Percentiles rank a stretch among this genome's conserved stretches.
Evolutionary conservation across 2,113 vertebrate species (phyloP).

Genomic region (Ceyx margarethae): DNA sequence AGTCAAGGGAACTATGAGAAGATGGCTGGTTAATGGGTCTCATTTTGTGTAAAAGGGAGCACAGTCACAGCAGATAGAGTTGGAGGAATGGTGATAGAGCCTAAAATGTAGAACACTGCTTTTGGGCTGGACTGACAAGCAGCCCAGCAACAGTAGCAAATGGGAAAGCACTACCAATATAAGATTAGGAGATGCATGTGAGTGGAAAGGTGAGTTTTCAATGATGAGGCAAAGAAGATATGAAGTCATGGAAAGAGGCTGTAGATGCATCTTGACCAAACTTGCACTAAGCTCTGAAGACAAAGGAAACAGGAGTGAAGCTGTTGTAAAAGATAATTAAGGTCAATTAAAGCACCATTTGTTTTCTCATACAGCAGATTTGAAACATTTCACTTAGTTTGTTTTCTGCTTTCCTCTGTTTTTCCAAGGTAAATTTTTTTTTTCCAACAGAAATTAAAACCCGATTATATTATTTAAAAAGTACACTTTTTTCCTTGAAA

Average conservation of each 20-base stretch:
- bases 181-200: background rate
- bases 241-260: background rate
- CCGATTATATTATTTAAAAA: background rate
- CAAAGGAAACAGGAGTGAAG: background rate
- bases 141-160: background rate
- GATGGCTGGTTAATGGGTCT: background rate
- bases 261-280: background rate
- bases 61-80: background rate
- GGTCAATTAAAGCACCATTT: background rate
- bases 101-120: background rate
- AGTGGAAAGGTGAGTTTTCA: background rate
- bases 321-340: background rate
- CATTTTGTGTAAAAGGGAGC: background rate
- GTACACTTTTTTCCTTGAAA: background rate
- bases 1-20: background rate
- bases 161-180: background rate
- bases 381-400: background rate
- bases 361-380: background rate
- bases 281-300: background rate
- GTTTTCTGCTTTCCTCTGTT: slow-evolving; percentile 1
- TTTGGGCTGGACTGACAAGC: background rate
- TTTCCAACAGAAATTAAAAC: background rate
- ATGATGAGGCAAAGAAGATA: background rate
- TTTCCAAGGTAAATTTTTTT: background rate
- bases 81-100: background rate